Evolutionary conservation across 2,113 vertebrate species (phyloP), one percentile per base, ranked within the genome.

Genomic region (Piaya cayana): DNA sequence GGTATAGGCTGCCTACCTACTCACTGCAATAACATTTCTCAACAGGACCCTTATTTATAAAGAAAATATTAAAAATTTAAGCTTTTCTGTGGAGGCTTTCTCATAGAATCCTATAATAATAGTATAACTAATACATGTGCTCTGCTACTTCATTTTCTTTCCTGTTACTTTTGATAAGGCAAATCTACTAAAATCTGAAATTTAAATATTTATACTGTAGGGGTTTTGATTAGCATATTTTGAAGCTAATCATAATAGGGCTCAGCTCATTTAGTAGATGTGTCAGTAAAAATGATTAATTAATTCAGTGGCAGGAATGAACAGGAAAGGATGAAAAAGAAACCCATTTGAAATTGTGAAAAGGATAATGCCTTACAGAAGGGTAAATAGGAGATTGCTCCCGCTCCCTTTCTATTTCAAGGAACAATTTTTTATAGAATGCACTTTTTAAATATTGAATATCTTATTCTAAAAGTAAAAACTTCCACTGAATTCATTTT

Each of bases 171-270:
- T 78, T 86, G 89, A 71, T 85, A 71, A 77, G 58, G 64, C 56
- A 76, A 79, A 67, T 92, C 88, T 92, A 71, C 64, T 79, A 81
- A 97, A 94, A 84, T 88, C 34, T 94, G 70, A 86, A 85, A 96
- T 78, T 88, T 81, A 96, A 94, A 94, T 96, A 87, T 96, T 96
- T 94, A 94, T 91, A 80, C 82, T 80, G 30, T 70, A 68, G 56
- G 49, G 3, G 76, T 93, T 92, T 71, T 91, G 62, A 94, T 95
- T 92, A 95, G 85, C 90, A 62, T 85, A 89, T 87, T 96, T 95
- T 91, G 87, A 88, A 91, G 89, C 26, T 88, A 86, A 93, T 94
- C 79, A 84, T 82, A 88, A 88, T 69, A 76, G 86, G 68, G 39
- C 37, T 96, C 70, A 81, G 64, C 59, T 93, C 64, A 62, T 87